Evolutionary conservation across 2,113 vertebrate genomes (phyloP).

Genomic region (Ophiodon elongatus): DNA sequence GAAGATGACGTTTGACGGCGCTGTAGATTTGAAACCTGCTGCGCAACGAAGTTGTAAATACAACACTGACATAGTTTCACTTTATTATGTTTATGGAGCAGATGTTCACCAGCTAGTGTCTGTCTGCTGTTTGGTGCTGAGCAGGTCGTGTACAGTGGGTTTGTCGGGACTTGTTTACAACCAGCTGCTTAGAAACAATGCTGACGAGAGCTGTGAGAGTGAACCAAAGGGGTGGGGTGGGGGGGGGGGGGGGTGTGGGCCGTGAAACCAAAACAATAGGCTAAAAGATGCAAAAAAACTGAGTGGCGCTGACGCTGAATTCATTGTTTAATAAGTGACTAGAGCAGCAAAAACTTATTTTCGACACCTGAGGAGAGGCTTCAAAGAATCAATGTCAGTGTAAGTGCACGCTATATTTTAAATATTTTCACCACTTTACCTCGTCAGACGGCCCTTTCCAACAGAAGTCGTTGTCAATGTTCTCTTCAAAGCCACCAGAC

Average conservation of each 20-base stretch:
- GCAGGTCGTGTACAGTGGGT: neutral
- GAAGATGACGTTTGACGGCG: neutral
- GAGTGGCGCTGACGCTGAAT: neutral
- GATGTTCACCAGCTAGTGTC: neutral
- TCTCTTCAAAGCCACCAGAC: neutral
- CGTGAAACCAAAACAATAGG: neutral
- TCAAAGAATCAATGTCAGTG: neutral
- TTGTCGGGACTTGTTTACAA: neutral
- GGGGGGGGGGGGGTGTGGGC: no score
- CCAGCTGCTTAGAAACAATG: neutral
- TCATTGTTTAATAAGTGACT: neutral
- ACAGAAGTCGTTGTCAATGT: neutral
- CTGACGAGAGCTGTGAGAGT: neutral
- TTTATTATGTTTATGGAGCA: neutral
- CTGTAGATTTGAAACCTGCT: neutral
- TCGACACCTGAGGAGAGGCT: neutral
- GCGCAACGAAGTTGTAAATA: neutral
- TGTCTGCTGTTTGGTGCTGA: neutral
- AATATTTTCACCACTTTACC: neutral
- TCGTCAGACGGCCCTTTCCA: neutral
- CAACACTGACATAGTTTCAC: neutral
- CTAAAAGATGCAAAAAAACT: neutral
- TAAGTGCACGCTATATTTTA: neutral
- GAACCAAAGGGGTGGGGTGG: neutral
- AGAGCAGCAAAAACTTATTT: neutral